Percentiles rank a stretch among this genome's conserved stretches.
These are phyloP conservation scores for Chloropsis cyanopogon DNA, from an alignment of 2,113 vertebrate species.

Conservation along the genomic window DNA sequence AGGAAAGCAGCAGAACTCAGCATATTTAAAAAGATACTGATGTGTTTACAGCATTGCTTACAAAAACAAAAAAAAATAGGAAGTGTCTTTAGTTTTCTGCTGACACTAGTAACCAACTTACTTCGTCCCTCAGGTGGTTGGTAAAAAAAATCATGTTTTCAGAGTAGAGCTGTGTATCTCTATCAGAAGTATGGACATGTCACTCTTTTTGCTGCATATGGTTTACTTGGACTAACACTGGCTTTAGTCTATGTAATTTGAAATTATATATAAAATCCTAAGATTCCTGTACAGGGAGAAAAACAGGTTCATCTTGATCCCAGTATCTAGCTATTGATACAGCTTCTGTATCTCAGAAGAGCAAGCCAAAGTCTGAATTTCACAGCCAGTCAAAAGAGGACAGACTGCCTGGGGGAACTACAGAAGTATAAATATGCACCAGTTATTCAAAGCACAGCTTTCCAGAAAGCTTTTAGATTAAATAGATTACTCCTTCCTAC, in stretches of 20 bases:
- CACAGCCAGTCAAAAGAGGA: background rate
- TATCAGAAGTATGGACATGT: background rate
- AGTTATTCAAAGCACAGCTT: slow-evolving; percentile 22
- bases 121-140: background rate
- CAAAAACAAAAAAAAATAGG: background rate
- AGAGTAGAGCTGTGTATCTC: background rate
- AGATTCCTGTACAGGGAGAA: background rate
- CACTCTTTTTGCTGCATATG: background rate
- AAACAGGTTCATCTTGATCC: background rate
- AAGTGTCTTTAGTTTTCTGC: background rate
- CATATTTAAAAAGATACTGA: background rate
- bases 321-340: background rate
- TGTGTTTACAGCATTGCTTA: background rate
- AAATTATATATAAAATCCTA: background rate
- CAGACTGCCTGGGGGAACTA: background rate
- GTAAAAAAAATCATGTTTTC: background rate
- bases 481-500: background rate
- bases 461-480: slow-evolving; percentile 6
- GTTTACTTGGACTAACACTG: background rate
- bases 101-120: background rate
- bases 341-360: background rate
- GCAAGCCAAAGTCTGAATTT: background rate
- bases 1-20: background rate
- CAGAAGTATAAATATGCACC: background rate
- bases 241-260: background rate